These are phyloP conservation scores for Siphlonurus alternatus DNA, from an alignment of 2,888 invertebrate species.

Conservation along the genomic window DNA sequence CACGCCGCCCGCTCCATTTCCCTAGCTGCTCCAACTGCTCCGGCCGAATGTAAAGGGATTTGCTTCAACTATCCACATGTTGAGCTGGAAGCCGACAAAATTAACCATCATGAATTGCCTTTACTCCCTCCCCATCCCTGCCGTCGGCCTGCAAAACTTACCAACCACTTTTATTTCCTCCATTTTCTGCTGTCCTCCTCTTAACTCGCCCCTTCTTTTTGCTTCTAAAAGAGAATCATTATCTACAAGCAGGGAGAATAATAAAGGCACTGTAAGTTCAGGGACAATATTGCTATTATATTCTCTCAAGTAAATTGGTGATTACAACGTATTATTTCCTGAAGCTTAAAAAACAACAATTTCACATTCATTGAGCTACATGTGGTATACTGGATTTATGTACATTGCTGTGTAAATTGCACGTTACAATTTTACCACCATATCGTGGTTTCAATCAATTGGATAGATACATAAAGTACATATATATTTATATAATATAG, in stretches of 20 bases:
- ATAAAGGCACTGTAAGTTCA: too few species aligned
- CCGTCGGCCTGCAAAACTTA: not conserved
- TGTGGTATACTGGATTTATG: too few species aligned
- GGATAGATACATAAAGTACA: too few species aligned
- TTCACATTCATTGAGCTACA: too few species aligned
- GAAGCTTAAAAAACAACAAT: too few species aligned
- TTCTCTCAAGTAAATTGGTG: too few species aligned
- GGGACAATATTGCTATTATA: too few species aligned
- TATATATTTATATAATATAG: too few species aligned
- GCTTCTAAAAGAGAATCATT: not conserved
- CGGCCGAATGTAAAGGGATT: not conserved
- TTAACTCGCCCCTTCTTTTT: not conserved
- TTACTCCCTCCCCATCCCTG: not conserved
- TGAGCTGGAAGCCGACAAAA: not conserved
- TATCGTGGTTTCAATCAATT: too few species aligned
- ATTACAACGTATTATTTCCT: too few species aligned
- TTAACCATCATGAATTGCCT: not conserved
- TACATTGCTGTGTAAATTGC: too few species aligned
- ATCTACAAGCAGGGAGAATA: not conserved
- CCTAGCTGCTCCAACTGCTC: not conserved
- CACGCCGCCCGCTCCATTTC: not conserved
- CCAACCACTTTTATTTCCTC: not conserved
- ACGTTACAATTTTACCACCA: too few species aligned
- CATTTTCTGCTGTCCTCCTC: not conserved
- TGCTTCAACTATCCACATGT: not conserved